A percentile compares a stretch with the other conserved stretches of the same genome.
phyloP scores from a whole-genome alignment of 2,888 invertebrate genomes.

The Ditylenchus weischeri region DNA sequence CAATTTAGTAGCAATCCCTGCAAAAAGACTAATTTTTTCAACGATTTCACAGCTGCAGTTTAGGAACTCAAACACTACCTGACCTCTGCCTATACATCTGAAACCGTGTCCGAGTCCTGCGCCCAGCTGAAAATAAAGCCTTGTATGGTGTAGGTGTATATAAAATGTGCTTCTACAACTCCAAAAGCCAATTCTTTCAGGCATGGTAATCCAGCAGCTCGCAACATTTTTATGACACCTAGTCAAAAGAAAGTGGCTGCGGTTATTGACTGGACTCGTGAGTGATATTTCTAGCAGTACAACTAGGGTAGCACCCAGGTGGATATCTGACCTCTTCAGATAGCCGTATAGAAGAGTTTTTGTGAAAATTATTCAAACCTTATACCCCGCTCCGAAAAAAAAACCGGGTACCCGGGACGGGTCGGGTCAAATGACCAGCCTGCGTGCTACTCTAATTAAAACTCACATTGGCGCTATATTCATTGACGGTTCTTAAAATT shows the following conservation, averaged over 20 bases:
- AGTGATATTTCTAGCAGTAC: constrained; percentile 8
- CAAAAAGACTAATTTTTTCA: not conserved
- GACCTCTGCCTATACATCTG: constrained; percentile 17
- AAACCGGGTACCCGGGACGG: too few relatives aligned
- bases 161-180: not conserved
- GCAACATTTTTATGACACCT: constrained; percentile 42
- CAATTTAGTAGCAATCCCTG: too few relatives aligned
- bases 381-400: too few relatives aligned
- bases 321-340: too few relatives aligned
- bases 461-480: too few relatives aligned
- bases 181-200: not conserved
- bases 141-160: constrained; percentile 36
- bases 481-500: too few relatives aligned
- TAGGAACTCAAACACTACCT: constrained; percentile 26
- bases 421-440: too few relatives aligned
- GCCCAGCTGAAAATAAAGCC: constrained; percentile 36
- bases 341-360: too few relatives aligned
- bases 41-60: not conserved
- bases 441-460: not conserved
- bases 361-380: too few relatives aligned
- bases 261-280: constrained; percentile 52
- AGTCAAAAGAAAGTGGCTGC: constrained; percentile 22
- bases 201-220: constrained; percentile 49
- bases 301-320: not conserved
- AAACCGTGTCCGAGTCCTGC: constrained; percentile 33